Evolutionary conservation across 2,113 vertebrate genomes (phyloP), one percentile per base, ranked within the genome.

Genomic region (Pica pica): DNA sequence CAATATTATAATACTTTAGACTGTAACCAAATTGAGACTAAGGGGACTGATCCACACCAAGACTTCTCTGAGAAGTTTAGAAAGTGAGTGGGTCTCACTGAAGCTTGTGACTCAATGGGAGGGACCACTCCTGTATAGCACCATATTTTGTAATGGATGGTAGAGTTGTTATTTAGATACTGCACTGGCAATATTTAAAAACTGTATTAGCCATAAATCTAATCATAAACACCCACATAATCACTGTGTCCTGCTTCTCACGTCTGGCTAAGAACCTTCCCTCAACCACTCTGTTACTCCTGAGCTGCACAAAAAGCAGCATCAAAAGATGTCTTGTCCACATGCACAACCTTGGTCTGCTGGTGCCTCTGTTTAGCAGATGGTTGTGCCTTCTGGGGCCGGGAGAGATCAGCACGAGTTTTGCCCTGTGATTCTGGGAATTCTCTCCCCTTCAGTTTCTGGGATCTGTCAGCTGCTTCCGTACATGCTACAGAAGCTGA

Each of bases 341-440:
- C 6, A 0, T 0, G 2, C 28, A 11, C n/a, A n/a, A 57, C 53
- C 79, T 57, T 37, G 22, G 11, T 75, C 33, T 3, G 4, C 9
- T 26, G 80, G 12, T 74, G 31, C 39, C 55, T 42, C 49, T 49
- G 31, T 39, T 37, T 8, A 30, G 42, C 27, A 28, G 28, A 6
- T 10, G 7, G 3, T 33, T 2, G 1, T 83, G 57, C 20, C 41
- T 64, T 60, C 60, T 23, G 68, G 5, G 44, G 9, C 47, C 11
- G 31, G 12, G 14, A 17, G 31, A 47, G 10, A 33, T 39, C 39
- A 39, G 59, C 56, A 37, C 5, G 12, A 11, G 17, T 50, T 75
- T 87, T 55, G 27, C 35, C 39, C 46, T 19, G 63, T 16, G 16
- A 6, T 12, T 31, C 37, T 46, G 28, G 23, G 39, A 53, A 55